phyloP scores from a whole-genome alignment of 2,113 vertebrate genomes.

The Ginglymostoma cirratum region DNA sequence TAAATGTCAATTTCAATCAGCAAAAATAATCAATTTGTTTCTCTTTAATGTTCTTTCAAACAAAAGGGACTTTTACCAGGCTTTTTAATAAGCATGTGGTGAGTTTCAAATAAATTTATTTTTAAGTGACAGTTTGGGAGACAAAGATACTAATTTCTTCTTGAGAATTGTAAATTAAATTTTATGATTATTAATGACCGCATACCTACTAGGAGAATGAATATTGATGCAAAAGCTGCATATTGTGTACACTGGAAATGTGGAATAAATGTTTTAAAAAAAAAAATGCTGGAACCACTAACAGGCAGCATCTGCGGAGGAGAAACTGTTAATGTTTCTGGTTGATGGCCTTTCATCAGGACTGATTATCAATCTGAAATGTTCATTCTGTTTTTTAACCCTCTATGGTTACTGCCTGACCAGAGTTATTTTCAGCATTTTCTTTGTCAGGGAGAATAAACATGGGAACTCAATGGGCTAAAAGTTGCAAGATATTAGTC shows the following conservation, averaged over 20 bases:
- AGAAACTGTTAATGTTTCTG: background rate
- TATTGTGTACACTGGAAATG: background rate
- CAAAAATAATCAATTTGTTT: too few species aligned
- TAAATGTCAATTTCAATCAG: too few species aligned
- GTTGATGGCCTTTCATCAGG: background rate
- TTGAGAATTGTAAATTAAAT: background rate
- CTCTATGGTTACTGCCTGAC: background rate
- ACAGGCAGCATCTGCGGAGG: background rate
- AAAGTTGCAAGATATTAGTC: background rate
- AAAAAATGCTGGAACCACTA: background rate
- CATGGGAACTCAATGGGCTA: background rate
- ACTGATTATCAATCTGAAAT: background rate
- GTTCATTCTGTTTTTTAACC: background rate
- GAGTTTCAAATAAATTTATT: too few species aligned
- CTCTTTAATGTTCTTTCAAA: too few species aligned
- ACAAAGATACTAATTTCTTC: background rate
- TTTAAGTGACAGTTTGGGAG: too few species aligned
- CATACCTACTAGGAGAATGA: background rate
- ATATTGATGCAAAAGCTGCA: background rate
- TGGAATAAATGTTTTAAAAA: background rate
- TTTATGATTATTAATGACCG: background rate
- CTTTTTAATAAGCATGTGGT: too few species aligned
- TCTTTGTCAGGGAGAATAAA: background rate
- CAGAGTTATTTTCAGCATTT: background rate
- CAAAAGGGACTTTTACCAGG: too few species aligned